phyloP scores from a whole-genome alignment of 2,797 vertebrate species.

The Balearica regulorum region DNA sequence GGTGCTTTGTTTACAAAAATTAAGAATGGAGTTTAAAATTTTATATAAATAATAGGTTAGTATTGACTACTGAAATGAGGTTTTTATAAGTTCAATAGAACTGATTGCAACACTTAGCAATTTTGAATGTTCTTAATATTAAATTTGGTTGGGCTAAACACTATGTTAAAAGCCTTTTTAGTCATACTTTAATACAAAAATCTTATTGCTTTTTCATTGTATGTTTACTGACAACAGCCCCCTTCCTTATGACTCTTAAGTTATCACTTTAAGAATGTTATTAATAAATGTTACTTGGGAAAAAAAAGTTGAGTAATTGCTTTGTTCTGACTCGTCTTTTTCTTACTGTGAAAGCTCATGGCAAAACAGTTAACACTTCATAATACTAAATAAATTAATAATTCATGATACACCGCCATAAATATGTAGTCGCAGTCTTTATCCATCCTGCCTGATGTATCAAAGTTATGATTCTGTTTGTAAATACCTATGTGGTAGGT shows the following conservation, averaged over 20 bases:
- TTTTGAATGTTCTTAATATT: constrained; percentile 32
- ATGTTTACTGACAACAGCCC: constrained; percentile 51
- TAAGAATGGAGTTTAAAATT: constrained; percentile 29
- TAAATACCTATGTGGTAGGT: neutral
- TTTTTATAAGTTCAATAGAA: constrained; percentile 32
- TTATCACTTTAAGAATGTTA: constrained; percentile 56
- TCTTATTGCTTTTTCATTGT: constrained; percentile 34
- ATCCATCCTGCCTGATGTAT: neutral
- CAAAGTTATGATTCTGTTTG: neutral
- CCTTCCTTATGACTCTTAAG: constrained; percentile 31
- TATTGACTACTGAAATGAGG: constrained; percentile 49
- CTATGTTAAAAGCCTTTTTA: constrained; percentile 46
- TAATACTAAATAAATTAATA: neutral
- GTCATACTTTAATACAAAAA: constrained; percentile 33
- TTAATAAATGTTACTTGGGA: constrained; percentile 58
- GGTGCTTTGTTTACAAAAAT: constrained; percentile 54
- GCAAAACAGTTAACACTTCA: neutral
- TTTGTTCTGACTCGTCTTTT: constrained; percentile 7
- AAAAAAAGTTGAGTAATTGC: constrained; percentile 39
- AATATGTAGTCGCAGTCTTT: neutral
- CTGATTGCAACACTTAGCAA: constrained; percentile 14
- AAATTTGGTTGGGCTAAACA: constrained; percentile 42
- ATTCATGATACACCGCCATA: neutral
- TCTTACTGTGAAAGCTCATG: neutral
- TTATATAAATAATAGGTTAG: constrained; percentile 33